A percentile compares a stretch with the other conserved stretches of the same genome.
Evolutionary conservation across 2,888 invertebrate species (phyloP).

Genomic region (Cryptocephalus primarius): DNA sequence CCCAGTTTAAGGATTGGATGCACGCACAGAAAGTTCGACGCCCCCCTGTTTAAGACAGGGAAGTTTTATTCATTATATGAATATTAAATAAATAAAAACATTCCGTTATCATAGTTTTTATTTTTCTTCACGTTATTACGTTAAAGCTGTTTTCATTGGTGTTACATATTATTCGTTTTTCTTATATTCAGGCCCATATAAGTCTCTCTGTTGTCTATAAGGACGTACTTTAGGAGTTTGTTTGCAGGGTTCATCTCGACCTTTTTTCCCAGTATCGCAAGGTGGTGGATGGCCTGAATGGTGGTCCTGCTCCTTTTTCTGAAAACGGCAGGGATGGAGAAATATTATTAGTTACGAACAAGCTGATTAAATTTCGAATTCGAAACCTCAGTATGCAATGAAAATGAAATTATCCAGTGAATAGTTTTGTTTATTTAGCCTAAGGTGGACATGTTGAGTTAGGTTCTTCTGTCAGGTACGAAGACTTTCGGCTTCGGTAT

Average conservation of each 20-base stretch:
- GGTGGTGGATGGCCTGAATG: constrained; percentile 11
- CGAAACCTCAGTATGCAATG: no score
- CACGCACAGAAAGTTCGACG: constrained; percentile 17
- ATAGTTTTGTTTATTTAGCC: no score
- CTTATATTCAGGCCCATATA: constrained; percentile 6
- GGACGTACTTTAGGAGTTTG: constrained; percentile 2
- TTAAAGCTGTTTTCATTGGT: no score
- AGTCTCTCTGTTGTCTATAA: constrained; percentile 7
- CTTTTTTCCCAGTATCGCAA: constrained; percentile 3
- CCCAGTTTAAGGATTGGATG: constrained; percentile 38
- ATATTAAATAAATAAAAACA: no score
- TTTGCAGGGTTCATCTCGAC: constrained; percentile 5
- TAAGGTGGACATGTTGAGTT: no score
- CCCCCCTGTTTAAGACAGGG: constrained; percentile 12
- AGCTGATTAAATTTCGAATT: no score
- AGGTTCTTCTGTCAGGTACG: background rate
- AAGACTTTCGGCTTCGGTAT: background rate
- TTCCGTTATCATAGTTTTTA: no score
- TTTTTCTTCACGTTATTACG: no score
- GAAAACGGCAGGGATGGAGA: no score
- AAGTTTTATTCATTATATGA: no score
- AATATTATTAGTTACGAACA: no score
- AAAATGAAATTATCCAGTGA: no score
- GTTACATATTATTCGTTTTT: background rate
- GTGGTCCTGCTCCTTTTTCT: constrained; percentile 1